phyloP scores from a whole-genome alignment of 2,888 invertebrate genomes.

The Steinernema hermaphroditum region DNA sequence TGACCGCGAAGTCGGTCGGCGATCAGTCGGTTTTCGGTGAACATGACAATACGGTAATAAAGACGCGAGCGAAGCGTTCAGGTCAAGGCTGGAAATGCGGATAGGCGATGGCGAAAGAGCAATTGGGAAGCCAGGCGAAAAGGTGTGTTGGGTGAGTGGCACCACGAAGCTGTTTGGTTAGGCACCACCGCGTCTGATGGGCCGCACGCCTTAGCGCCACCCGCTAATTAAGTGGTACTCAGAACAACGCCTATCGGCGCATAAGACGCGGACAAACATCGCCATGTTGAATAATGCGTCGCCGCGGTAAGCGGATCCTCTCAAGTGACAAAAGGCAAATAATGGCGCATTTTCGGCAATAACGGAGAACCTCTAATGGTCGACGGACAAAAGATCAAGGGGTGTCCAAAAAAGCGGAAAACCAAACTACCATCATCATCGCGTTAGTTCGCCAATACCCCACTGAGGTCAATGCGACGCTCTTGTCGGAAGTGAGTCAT shows the following conservation, averaged over 20 bases:
- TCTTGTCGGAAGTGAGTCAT: background rate
- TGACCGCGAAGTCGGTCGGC: too few species aligned
- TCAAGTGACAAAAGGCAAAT: slow-evolving; percentile 17
- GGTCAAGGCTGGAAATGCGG: background rate
- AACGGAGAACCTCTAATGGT: background rate
- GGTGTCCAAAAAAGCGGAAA: background rate
- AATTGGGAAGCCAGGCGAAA: too few species aligned
- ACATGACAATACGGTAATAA: background rate
- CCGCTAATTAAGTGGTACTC: slow-evolving; percentile 12
- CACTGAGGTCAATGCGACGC: too few species aligned
- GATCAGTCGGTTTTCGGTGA: too few species aligned
- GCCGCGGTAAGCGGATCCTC: slow-evolving; percentile 6
- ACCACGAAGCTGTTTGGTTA: background rate
- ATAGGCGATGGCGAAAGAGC: too few species aligned
- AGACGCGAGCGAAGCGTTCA: background rate
- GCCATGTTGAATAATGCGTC: background rate
- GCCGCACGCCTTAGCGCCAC: background rate
- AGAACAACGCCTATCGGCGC: background rate
- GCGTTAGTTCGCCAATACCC: too few species aligned
- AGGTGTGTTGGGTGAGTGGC: too few species aligned
- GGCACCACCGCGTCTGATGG: background rate
- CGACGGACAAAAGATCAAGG: background rate
- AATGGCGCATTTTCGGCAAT: background rate
- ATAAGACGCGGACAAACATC: background rate
- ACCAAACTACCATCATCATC: too few species aligned